These are phyloP conservation scores for Ambastaia sidthimunki DNA, from an alignment of 2,797 vertebrate species.

Conservation along the genomic window DNA sequence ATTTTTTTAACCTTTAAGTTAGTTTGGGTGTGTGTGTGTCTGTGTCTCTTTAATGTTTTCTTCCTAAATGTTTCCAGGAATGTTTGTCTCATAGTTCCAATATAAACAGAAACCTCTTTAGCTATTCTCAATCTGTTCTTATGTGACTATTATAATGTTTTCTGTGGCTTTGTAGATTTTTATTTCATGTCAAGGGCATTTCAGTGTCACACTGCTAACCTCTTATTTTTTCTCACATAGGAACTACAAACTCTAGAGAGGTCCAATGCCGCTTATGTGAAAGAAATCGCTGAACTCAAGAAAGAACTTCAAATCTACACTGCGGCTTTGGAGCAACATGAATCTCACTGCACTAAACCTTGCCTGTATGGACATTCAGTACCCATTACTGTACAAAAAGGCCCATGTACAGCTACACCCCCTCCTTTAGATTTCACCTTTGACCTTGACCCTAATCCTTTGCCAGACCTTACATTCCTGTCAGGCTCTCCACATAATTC, in stretches of 20 bases:
- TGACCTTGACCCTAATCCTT: conserved; percentile 16
- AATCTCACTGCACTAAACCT: conserved; percentile 66
- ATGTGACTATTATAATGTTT: background rate
- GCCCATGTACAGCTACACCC: conserved; percentile 24
- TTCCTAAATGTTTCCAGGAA: background rate
- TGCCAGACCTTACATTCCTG: conserved; percentile 23
- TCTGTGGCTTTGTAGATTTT: background rate
- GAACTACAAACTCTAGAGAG: conserved; percentile 75
- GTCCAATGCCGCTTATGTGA: conserved; percentile 69
- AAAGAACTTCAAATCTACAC: conserved; percentile 64
- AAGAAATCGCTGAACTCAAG: conserved; percentile 70
- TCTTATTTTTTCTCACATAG: conserved; percentile 58
- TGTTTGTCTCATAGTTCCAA: background rate
- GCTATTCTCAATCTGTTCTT: background rate
- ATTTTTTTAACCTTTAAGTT: background rate
- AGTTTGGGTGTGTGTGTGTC: background rate
- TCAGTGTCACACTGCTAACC: background rate
- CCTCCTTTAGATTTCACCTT: conserved; percentile 25
- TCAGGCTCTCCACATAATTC: conserved; percentile 8
- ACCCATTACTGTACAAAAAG: conserved; percentile 39
- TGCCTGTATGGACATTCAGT: background rate
- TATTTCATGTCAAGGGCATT: background rate
- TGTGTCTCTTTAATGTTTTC: background rate
- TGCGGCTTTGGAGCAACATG: conserved; percentile 65
- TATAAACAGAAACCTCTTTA: background rate